A percentile compares a stretch with the other conserved stretches of the same genome.
phyloP scores from a whole-genome alignment of 2,113 vertebrate genomes.

The Tenebrosternarchus preto region DNA sequence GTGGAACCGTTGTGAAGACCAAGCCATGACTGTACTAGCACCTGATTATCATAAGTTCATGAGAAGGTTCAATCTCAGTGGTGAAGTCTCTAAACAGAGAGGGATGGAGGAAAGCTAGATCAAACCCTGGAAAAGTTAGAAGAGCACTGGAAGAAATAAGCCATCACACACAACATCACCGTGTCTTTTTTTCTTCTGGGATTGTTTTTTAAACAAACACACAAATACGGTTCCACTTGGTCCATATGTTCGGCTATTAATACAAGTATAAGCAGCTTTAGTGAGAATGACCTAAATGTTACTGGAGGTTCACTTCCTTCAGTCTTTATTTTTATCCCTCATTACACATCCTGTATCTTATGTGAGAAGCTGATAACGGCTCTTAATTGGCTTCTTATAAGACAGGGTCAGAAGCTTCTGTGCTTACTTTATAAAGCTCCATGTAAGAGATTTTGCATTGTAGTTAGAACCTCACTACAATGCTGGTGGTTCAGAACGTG shows the following conservation, averaged over 20 bases:
- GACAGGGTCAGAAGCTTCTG: not conserved
- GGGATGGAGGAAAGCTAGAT: not conserved
- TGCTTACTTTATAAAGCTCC: not conserved
- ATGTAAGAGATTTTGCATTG: not conserved
- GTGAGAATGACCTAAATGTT: not conserved
- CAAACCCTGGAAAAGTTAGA: not conserved
- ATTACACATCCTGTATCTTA: conserved; percentile 34
- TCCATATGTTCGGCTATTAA: not conserved
- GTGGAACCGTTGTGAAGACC: not conserved
- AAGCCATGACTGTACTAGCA: not conserved
- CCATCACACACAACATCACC: not conserved
- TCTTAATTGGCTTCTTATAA: conserved; percentile 21
- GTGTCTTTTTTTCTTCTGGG: not conserved
- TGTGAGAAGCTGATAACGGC: conserved; percentile 27
- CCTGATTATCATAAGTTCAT: too few species aligned
- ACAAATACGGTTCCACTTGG: not conserved
- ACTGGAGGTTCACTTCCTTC: conserved; percentile 34
- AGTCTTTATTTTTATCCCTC: conserved; percentile 28
- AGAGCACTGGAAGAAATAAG: not conserved
- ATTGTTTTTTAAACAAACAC: not conserved
- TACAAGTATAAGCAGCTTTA: conserved; percentile 19
- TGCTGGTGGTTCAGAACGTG: not conserved
- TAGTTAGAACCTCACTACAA: not conserved
- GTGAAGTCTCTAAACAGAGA: too few species aligned
- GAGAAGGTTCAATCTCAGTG: too few species aligned